A percentile compares a stretch with the other conserved stretches of the same genome.
Conservation (phyloP, 37 sponge, comb jelly and placozoan genomes). For the Amphimedon queenslandica region DNA sequence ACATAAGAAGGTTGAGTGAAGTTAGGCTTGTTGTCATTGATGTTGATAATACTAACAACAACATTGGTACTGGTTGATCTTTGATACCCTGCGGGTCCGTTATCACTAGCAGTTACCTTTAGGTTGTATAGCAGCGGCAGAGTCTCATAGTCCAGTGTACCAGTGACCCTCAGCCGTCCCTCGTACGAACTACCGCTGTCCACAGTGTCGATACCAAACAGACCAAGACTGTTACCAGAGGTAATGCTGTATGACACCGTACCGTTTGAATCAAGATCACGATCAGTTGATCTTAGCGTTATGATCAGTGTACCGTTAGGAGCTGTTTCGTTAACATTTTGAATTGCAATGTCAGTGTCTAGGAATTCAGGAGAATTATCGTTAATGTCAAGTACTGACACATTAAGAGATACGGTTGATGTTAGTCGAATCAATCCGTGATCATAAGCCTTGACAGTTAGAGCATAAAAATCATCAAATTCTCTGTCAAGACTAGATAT, state of each 20-base stretch:
- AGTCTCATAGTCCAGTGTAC: constrained; percentile 33
- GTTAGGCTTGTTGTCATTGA: constrained; percentile 26
- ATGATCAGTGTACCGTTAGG: not conserved
- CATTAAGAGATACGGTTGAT: not conserved
- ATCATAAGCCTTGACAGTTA: constrained; percentile 31
- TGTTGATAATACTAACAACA: constrained; percentile 19
- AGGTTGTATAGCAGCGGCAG: constrained; percentile 5
- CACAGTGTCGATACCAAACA: not conserved
- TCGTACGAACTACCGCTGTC: not conserved
- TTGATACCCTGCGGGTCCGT: not conserved
- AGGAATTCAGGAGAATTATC: constrained; percentile 29
- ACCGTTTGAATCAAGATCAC: not conserved
- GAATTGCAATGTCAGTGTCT: not conserved
- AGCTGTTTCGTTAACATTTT: not conserved
- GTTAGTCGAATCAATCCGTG: constrained; percentile 19
- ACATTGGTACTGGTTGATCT: not conserved
- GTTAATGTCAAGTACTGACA: constrained; percentile 42
- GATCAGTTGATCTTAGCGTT: not conserved
- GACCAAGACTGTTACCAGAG: not conserved
- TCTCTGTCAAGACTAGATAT: constrained; percentile 34
- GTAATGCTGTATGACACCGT: not conserved
- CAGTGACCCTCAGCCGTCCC: not conserved
- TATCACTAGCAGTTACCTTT: constrained; percentile 17
- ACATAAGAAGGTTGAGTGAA: constrained; percentile 26
- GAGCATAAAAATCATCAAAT: constrained; percentile 6